phyloP scores from a whole-genome alignment of 2,113 vertebrate species.

The Mustelus asterias region DNA sequence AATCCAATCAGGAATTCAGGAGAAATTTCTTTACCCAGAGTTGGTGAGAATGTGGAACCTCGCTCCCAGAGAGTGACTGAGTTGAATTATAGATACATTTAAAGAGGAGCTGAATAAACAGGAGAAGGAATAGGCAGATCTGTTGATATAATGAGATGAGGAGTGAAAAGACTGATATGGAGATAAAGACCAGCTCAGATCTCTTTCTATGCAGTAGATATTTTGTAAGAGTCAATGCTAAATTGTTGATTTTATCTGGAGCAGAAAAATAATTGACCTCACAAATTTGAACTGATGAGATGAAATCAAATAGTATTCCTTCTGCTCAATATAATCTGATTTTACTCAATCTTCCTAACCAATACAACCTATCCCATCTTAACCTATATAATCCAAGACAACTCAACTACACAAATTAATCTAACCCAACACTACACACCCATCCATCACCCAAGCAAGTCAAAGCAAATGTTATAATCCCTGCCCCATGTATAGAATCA shows the following conservation, averaged over 20 bases:
- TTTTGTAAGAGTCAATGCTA: not conserved
- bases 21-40: too few species aligned
- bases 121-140: too few species aligned
- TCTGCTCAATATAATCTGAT: not conserved
- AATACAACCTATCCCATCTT: not conserved
- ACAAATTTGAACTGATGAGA: not conserved
- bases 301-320: not conserved
- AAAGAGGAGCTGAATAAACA: too few species aligned
- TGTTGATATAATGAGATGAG: too few species aligned
- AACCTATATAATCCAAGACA: not conserved
- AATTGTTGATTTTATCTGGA: not conserved
- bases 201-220: too few species aligned
- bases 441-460: not conserved
- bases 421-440: not conserved
- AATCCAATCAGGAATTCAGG: too few species aligned
- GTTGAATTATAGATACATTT: too few species aligned
- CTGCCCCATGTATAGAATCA: not conserved
- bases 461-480: not conserved
- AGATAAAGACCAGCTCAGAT: too few species aligned
- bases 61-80: too few species aligned
- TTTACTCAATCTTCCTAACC: not conserved
- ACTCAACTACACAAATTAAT: not conserved
- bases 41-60: too few species aligned
- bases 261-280: not conserved
- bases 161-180: too few species aligned